phyloP scores from a whole-genome alignment of 2,888 invertebrate genomes.

The Thelaira solivaga region DNA sequence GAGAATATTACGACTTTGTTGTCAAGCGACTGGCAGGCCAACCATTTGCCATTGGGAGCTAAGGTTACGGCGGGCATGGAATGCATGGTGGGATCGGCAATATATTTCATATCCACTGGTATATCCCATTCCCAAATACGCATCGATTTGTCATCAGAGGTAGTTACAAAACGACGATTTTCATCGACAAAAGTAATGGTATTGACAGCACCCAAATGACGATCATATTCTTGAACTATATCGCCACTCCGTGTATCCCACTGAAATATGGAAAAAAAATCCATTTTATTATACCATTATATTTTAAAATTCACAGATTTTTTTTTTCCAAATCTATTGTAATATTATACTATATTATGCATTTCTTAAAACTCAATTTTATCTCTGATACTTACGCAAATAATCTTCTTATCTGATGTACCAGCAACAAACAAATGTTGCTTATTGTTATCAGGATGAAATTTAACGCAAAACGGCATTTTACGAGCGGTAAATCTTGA shows the following conservation, averaged over 20 bases:
- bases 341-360: neutral
- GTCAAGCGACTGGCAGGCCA: slow-evolving; percentile 99
- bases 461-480: slow-evolving; percentile 98
- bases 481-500: slow-evolving; percentile 95
- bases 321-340: too few species aligned
- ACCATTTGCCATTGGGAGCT: slow-evolving; percentile 98
- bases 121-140: slow-evolving; percentile 99
- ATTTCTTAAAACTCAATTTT: neutral
- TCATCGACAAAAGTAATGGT: slow-evolving; percentile 99
- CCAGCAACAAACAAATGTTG: slow-evolving; percentile 99
- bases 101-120: slow-evolving; percentile 99
- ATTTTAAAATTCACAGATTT: neutral
- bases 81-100: slow-evolving; percentile 99
- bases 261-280: slow-evolving; percentile 73
- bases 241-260: slow-evolving; percentile 98
- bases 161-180: slow-evolving; percentile 97
- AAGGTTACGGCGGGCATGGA: slow-evolving; percentile 97
- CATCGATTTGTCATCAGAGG: slow-evolving; percentile 99
- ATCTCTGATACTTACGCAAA: slow-evolving; percentile 86
- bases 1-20: slow-evolving; percentile 99
- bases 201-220: slow-evolving; percentile 99
- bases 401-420: slow-evolving; percentile 99
- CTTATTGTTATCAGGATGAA: slow-evolving; percentile 97
- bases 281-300: too few species aligned
- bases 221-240: slow-evolving; percentile 97